phyloP scores from a whole-genome alignment of 2,888 invertebrate genomes.

The Diarsia rubi region DNA sequence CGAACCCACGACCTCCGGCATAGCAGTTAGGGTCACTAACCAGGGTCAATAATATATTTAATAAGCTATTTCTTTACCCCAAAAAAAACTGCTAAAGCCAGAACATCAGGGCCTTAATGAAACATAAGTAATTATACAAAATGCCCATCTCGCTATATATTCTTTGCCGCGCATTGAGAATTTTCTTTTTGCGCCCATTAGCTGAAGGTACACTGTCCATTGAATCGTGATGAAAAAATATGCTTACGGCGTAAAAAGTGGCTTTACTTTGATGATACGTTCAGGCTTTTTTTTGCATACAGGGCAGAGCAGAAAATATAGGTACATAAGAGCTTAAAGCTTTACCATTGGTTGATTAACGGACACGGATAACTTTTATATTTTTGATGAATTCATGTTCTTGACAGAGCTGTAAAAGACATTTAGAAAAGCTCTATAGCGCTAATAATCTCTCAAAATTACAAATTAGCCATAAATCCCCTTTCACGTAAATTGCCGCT shows the following conservation, averaged over 20 bases:
- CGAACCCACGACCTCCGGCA: too few relatives aligned
- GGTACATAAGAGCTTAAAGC: constrained; percentile 8
- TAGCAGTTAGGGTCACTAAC: too few relatives aligned
- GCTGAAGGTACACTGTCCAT: constrained; percentile 63
- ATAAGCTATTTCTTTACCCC: background rate
- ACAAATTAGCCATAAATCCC: background rate
- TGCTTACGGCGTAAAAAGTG: constrained; percentile 60
- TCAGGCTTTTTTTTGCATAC: constrained; percentile 43
- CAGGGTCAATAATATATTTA: too few relatives aligned
- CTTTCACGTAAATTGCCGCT: constrained; percentile 2
- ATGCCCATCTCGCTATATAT: constrained; percentile 23
- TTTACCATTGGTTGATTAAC: too few relatives aligned
- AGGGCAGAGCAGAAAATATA: constrained; percentile 24
- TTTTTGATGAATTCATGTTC: background rate
- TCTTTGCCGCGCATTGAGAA: constrained; percentile 33
- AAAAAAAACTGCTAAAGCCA: background rate
- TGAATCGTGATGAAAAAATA: constrained; percentile 64
- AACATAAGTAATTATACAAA: constrained; percentile 3
- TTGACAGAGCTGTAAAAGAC: background rate
- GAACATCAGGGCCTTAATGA: background rate
- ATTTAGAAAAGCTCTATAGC: too few relatives aligned
- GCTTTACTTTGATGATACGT: constrained; percentile 69
- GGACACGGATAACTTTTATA: background rate
- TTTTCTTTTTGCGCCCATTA: constrained; percentile 59
- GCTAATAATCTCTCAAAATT: too few relatives aligned